Evolutionary conservation across 64 coral and sea anemone genomes (phyloP).

Genomic region (Montipora efflorescens): DNA sequence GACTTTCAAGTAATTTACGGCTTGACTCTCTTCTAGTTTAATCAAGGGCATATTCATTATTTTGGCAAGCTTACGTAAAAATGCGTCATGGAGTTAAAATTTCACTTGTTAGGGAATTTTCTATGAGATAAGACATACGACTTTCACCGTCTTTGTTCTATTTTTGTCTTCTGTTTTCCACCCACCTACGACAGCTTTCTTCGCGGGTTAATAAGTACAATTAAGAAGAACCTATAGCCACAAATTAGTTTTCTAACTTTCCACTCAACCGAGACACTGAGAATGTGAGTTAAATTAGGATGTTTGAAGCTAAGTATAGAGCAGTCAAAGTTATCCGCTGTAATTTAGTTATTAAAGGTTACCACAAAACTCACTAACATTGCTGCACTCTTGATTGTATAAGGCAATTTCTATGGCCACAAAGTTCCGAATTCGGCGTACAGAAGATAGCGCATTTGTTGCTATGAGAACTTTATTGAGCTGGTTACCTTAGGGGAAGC

Average conservation of each 20-base stretch:
- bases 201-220: background rate
- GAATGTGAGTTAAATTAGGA: background rate
- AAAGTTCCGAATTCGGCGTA: background rate
- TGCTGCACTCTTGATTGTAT: background rate
- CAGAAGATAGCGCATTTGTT: background rate
- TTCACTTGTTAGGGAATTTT: background rate
- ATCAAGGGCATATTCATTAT: background rate
- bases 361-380: background rate
- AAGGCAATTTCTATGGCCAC: background rate
- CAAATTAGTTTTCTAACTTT: constrained; percentile 7
- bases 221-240: background rate
- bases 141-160: background rate
- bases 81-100: background rate
- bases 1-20: background rate
- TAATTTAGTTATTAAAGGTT: background rate
- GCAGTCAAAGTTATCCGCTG: background rate
- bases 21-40: background rate
- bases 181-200: background rate
- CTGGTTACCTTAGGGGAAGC: constrained; percentile 8
- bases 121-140: no score
- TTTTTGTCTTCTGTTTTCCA: background rate
- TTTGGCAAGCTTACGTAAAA: background rate
- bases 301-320: background rate
- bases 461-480: constrained; percentile 1
- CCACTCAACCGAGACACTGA: background rate